Evolutionary conservation across 2,888 invertebrate species (phyloP), one percentile per base, ranked within the genome.

Genomic region (Campoletis raptor): DNA sequence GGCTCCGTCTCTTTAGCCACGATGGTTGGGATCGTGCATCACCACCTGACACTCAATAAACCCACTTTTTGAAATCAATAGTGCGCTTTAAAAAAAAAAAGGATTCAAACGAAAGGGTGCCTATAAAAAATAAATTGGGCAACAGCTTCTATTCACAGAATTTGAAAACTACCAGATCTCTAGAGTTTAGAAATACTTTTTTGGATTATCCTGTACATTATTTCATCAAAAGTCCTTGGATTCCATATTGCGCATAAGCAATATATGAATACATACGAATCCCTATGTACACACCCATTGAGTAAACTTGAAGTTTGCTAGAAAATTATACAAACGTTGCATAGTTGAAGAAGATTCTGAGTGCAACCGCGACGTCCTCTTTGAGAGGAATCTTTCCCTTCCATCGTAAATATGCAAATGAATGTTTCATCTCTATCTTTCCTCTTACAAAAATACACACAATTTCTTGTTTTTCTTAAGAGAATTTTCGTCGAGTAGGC

Each of bases 341-440:
- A 15, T n/a, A 42, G 42, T 24, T 73, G 52, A n/a, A 54, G 12
- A 54, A 52, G 72, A 72, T 36, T 81, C 72, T 42, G 30, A 48
- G 81, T 18, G 40, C 45, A 67, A 24, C 48, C 42, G 52, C 48
- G 57, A 52, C 69, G 64, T 82, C 69, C 48, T 40, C 57, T 21
- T 52, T 48, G 37, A 30, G 54, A 73, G 36, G 37, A 54, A 73
- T 79, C 74, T 77, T 40, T 37, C 48, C 37, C 48, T 48, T 66
- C 52, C 36, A 36, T 48, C 45, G 67, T 78, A 57, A 73, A 72
- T 83, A 81, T 83, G 83, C 73, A 78, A 86, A 83, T 77, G n/a
- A 73, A 77, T 61, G 15, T 24, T 80, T 37, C 67, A 64, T 72
- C 85, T 66, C 66, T 57, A 30, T 73, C 45, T n/a, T 37, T 45